Evolutionary conservation across 1,140 invertebrate species (phyloP), one percentile per base, ranked within the genome.

Genomic region (Penaeus japonicus): DNA sequence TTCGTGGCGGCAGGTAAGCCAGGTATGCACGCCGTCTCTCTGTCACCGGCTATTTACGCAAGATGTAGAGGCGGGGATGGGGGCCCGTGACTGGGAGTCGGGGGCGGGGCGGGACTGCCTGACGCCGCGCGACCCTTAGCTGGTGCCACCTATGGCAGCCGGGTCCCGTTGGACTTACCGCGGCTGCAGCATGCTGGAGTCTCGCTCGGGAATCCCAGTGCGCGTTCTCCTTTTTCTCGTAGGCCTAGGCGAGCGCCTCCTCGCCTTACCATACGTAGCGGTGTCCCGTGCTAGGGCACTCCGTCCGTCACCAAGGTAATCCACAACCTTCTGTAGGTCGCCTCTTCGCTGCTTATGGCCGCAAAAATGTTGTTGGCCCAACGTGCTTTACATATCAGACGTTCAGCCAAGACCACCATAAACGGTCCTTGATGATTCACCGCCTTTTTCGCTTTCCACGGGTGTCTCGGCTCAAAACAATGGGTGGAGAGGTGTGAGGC

Each of bases 21-120:
- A 87, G 78, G 78, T 87, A 87, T 87, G 85, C 85, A 87, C 78
- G 59, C 35, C 62, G 27, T 39, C 85, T 81, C 85, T 57, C 78
- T 87, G 59, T 81, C 62, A 81, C 85, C 79, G 78, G 59, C 57
- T 87, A 87, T 87, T 87, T 87, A 87, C 85, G 85, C 85, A 80
- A 70, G 85, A 57, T 81, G 85, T 27, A 81, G 78, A 73, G 22
- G 85, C 79, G 27, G 27, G 70, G 70, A 73, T 18, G 70, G 70
- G 70, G 79, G 85, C 57, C 59, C 59, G 85, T 80, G 77, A 87
- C 77, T 87, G 47, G 47, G 22, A 80, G 54, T 78, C 57, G 30
- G 77, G 73, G 85, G 18, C 55, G 73, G 85, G 85, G 85, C 77
- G 85, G 78, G 85, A 78, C 85, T 27, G 59, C 59, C 85, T 87